Base-by-base conservation (phyloP, 2,888 invertebrate genomes). In the Tineola bisselliella region DNA sequence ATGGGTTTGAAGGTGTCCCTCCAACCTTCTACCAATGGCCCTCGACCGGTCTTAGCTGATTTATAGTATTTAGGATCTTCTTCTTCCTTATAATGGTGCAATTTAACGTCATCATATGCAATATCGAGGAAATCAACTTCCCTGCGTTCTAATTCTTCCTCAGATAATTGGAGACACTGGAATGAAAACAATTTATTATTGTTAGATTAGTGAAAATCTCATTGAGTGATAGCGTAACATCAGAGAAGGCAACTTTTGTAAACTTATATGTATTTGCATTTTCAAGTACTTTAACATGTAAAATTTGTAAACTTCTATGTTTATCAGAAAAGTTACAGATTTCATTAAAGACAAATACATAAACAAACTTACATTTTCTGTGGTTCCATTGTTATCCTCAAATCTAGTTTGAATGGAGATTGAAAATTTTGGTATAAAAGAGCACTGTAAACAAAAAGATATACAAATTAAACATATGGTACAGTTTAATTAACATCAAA, bases 371-470 rank as follows among this genome's bases (percentile, higher is more conserved):
- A 96, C 96, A 88, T 97, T 97, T 73, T 96, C 95, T 62, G 92
- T 92, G 44, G 90, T 90, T 17, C 97, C 97, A 82, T 92, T 93
- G 76, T 97, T 95, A 75, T 97, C 90, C 83, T 96, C 96, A 84
- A 96, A 97, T 72, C 91, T 91, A 18, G 97, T 96, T 81, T 94
- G 92, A 65, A 97, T 96, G 60, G 92, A 90, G 71, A 96, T 93
- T 70, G 90, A 89, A 72, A 96, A 93, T 73, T 93, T 93, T 67
- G 96, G 96, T 69, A 96, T 88, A 72, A 96, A 96, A 8, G 96
- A 97, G 84, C 97, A 96, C 95, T 95, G 87, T 67, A 90, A 91
- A 69, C 70, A 62, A n/a, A n/a, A n/a, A n/a, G n/a, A n/a, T n/a
- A n/a, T n/a, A n/a, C n/a, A n/a, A n/a, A n/a, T n/a, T n/a, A n/a